These are phyloP conservation scores for Conomelus anceps DNA, from an alignment of 2,888 invertebrate species.

Conservation along the genomic window DNA sequence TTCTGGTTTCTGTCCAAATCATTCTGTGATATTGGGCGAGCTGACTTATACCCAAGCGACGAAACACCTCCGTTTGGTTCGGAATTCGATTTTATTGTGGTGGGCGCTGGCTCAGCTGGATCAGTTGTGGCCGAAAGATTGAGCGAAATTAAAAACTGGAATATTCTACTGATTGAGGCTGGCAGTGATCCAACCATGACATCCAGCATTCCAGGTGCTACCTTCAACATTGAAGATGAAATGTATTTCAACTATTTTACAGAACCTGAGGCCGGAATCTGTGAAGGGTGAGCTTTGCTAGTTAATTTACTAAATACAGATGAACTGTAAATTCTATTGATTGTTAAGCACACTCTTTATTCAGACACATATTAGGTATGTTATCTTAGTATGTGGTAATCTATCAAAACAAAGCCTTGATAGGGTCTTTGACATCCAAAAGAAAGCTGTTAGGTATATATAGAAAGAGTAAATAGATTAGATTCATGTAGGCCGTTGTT, in stretches of 20 bases:
- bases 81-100: background rate
- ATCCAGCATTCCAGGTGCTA: conserved; percentile 44
- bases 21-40: background rate
- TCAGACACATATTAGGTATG: too few relatives aligned
- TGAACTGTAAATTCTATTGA: too few relatives aligned
- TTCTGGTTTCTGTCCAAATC: background rate
- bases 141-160: background rate
- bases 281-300: conserved; percentile 38
- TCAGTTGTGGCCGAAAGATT: background rate
- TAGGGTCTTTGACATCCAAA: too few relatives aligned
- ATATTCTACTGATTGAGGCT: background rate
- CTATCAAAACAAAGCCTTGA: too few relatives aligned
- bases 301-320: too few relatives aligned
- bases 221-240: conserved; percentile 38
- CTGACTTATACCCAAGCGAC: background rate
- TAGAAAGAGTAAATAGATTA: too few relatives aligned
- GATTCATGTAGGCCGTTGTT: too few relatives aligned
- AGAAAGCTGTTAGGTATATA: too few relatives aligned
- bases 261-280: conserved; percentile 43
- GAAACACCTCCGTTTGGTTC: background rate
- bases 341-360: too few relatives aligned
- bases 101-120: background rate
- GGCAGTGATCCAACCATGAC: conserved; percentile 22
- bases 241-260: conserved; percentile 44
- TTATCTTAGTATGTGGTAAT: too few relatives aligned